Evolutionary conservation across 2,113 vertebrate species (phyloP).

Genomic region (Heterotis niloticus): DNA sequence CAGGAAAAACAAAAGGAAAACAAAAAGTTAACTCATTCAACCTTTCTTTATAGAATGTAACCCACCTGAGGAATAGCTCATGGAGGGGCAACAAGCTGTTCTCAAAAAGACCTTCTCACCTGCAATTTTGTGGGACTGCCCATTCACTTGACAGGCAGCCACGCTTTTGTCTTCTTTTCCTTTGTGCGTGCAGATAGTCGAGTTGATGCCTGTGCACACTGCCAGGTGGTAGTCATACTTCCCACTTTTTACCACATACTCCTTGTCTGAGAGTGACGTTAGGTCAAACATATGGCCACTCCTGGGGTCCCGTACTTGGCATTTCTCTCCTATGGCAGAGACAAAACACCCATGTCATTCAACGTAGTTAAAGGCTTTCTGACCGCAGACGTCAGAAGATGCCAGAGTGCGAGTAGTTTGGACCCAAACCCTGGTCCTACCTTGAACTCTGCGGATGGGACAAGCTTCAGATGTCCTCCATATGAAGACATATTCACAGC

Average conservation of each 20-base stretch:
- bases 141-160: slow-evolving; percentile 77
- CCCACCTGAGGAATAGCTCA: no score
- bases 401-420: background rate
- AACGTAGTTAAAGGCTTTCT: no score
- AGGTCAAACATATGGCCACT: slow-evolving; percentile 78
- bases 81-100: background rate
- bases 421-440: slow-evolving; percentile 47
- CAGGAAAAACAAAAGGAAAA: background rate
- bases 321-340: slow-evolving; percentile 68
- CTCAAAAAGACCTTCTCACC: slow-evolving; percentile 58
- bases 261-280: slow-evolving; percentile 63
- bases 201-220: slow-evolving; percentile 71
- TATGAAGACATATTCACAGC: slow-evolving; percentile 87
- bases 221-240: slow-evolving; percentile 82
- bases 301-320: slow-evolving; percentile 77
- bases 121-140: slow-evolving; percentile 64
- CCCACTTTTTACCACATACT: slow-evolving; percentile 57
- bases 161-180: slow-evolving; percentile 27
- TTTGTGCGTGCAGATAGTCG: slow-evolving; percentile 52
- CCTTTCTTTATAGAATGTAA: background rate
- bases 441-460: slow-evolving; percentile 73
- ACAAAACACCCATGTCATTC: background rate
- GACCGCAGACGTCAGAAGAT: background rate
- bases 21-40: background rate
- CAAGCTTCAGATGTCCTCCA: slow-evolving; percentile 93